Evolutionary conservation across 2,113 vertebrate genomes (phyloP).

Genomic region (Collichthys lucidus): DNA sequence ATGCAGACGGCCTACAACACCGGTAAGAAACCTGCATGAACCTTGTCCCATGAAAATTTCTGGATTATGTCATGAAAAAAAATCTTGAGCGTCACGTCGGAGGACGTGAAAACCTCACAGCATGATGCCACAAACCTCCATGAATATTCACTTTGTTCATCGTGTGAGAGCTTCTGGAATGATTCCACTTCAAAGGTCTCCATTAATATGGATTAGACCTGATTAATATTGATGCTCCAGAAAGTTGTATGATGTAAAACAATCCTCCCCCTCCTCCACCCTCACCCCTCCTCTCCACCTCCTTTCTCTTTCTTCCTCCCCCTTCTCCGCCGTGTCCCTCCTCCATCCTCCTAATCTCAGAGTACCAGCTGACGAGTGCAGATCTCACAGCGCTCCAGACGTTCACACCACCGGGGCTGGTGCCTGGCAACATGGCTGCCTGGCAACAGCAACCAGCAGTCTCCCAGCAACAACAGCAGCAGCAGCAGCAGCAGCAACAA

Average conservation of each 20-base stretch:
- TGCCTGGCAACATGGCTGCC: slow-evolving; percentile 92
- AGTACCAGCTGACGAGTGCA: slow-evolving; percentile 95
- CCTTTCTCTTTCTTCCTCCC: slow-evolving; percentile 26
- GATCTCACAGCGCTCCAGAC: slow-evolving; percentile 93
- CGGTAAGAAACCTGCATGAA: slow-evolving; percentile 73
- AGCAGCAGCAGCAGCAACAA: slow-evolving; percentile 78
- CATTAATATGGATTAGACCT: slow-evolving; percentile 81
- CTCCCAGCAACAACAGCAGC: slow-evolving; percentile 83
- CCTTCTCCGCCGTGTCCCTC: slow-evolving; percentile 14
- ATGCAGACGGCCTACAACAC: slow-evolving; percentile 86
- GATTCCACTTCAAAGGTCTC: slow-evolving; percentile 78
- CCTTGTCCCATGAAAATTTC: background rate
- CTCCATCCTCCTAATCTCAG: slow-evolving; percentile 78
- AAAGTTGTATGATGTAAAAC: slow-evolving; percentile 79
- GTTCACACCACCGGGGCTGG: slow-evolving; percentile 92
- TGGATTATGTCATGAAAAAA: slow-evolving; percentile 35
- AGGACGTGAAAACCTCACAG: slow-evolving; percentile 54
- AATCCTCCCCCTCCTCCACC: slow-evolving; percentile 39
- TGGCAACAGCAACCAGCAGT: slow-evolving; percentile 91
- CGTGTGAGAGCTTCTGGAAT: slow-evolving; percentile 73
- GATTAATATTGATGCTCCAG: slow-evolving; percentile 78
- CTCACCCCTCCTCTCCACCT: slow-evolving; percentile 36
- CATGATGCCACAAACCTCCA: slow-evolving; percentile 61
- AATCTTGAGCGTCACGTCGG: slow-evolving; percentile 12
- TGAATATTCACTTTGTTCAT: slow-evolving; percentile 82